phyloP scores from a whole-genome alignment of 2,888 invertebrate species.

The Drosophila paracracens region DNA sequence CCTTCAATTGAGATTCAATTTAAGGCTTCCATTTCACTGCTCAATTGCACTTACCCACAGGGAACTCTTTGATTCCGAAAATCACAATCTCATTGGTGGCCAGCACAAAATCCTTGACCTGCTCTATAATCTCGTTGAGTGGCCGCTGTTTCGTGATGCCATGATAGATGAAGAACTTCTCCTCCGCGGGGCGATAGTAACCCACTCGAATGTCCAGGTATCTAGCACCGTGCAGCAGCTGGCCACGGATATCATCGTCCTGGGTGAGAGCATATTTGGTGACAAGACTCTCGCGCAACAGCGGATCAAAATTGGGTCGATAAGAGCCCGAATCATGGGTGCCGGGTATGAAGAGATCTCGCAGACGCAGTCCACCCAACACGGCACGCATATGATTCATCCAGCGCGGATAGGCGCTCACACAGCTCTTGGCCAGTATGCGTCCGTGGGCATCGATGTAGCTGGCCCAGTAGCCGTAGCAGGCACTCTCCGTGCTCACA shows the following conservation, averaged over 20 bases:
- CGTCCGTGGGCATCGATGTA: conserved; percentile 80
- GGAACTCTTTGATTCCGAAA: conserved; percentile 87
- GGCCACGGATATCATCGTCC: conserved; percentile 87
- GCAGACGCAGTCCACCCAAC: conserved; percentile 85
- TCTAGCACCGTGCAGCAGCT: conserved; percentile 87
- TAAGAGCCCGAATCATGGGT: conserved; percentile 90
- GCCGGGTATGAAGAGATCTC: conserved; percentile 88
- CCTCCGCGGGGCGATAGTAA: conserved; percentile 84
- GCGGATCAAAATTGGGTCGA: conserved; percentile 83
- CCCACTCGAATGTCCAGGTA: conserved; percentile 88
- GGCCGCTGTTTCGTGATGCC: conserved; percentile 86
- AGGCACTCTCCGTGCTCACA: conserved; percentile 75
- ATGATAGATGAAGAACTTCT: conserved; percentile 87
- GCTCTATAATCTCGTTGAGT: conserved; percentile 85
- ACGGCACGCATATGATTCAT: conserved; percentile 86
- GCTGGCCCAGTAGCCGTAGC: conserved; percentile 85
- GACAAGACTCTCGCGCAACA: conserved; percentile 83
- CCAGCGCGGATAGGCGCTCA: conserved; percentile 87
- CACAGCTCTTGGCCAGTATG: conserved; percentile 85
- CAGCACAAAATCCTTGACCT: conserved; percentile 86
- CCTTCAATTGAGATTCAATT: conserved; percentile 73
- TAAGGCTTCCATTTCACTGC: neutral
- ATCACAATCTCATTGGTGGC: conserved; percentile 87
- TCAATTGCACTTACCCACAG: conserved; percentile 85
- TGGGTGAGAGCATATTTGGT: conserved; percentile 86